Base-by-base conservation (phyloP, 1,140 invertebrate genomes). In the Ooceraea biroi region DNA sequence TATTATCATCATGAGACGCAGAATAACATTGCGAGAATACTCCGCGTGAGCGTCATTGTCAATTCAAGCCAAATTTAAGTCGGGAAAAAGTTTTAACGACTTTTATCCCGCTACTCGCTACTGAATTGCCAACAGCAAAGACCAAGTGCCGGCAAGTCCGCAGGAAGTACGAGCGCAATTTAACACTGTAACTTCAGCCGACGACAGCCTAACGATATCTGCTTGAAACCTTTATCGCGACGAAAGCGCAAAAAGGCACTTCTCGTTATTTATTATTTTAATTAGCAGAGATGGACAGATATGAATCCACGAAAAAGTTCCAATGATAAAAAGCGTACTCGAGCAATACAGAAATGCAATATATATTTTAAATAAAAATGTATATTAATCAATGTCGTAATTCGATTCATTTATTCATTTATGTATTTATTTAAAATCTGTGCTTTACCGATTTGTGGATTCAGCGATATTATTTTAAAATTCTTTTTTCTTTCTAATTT, bases 31-130 rank as follows among this genome's bases (percentile, higher is more conserved):
- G 52, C 50, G 36, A n/a, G 19, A 80, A 58, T 82, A 82, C 44
- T 71, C 14, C 61, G 44, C 17, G 58, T 63, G 83, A 86, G 84
- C 41, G 72, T 60, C 58, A 86, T 88, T 84, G 86, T 88, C 89
- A 66, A 88, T 89, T 89, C 86, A 76, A 83, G 83, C 65, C 78
- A 78, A 89, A 90, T 89, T 88, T 85, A 86, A 86, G 76, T 85
- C 61, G 52, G 61, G 48, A 86, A 89, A 84, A 89, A 89, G 61
- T 89, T 90, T 89, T 89, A 90, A 90, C 83, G 85, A 89, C 86
- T 86, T 90, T 65, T 55, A 82, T 63, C 52, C 77, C 52, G 41
- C 41, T 46, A 19, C 2, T 7, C 36, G 36, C n/a, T 8, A 30
- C 11, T 8, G 73, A 65, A 36, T 48, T 46, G 44, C 50, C 60